Percentiles rank a stretch among this genome's conserved stretches.
These are phyloP conservation scores for Watsonalla cultraria DNA, from an alignment of 2,888 invertebrate species.

Conservation along the genomic window DNA sequence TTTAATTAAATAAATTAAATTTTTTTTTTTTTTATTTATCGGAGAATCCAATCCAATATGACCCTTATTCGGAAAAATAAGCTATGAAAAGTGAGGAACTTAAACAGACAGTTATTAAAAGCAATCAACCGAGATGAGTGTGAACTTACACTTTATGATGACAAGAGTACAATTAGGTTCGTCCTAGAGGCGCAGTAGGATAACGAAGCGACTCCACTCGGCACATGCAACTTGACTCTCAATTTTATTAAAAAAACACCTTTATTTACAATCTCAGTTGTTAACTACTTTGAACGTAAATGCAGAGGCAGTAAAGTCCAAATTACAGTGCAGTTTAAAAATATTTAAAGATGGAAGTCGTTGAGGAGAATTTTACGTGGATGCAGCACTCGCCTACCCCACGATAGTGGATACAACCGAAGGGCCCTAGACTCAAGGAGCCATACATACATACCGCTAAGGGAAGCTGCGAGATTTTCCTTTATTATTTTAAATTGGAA, in stretches of 20 bases:
- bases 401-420: slow-evolving; percentile 48
- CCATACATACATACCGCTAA: slow-evolving; percentile 43
- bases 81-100: too few species aligned
- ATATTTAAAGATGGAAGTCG: slow-evolving; percentile 23
- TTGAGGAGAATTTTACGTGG: slow-evolving; percentile 22
- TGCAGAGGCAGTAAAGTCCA: slow-evolving; percentile 2
- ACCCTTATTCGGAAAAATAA: too few species aligned
- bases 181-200: slow-evolving; percentile 46
- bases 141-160: slow-evolving; percentile 15
- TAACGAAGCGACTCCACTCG: slow-evolving; percentile 63
- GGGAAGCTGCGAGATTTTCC: slow-evolving; percentile 24
- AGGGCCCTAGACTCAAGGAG: slow-evolving; percentile 40
- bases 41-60: too few species aligned
- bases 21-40: too few species aligned
- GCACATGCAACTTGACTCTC: slow-evolving; percentile 54
- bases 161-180: slow-evolving; percentile 61
- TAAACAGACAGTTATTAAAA: neutral
- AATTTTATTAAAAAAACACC: slow-evolving; percentile 33
- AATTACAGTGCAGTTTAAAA: neutral
- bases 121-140: slow-evolving; percentile 4
- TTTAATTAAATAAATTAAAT: too few species aligned
- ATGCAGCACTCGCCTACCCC: slow-evolving; percentile 47
- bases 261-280: slow-evolving; percentile 5
- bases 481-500: slow-evolving; percentile 20
- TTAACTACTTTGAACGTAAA: slow-evolving; percentile 13